Conservation (phyloP, 2,113 vertebrate species). For the Colaptes auratus region DNA sequence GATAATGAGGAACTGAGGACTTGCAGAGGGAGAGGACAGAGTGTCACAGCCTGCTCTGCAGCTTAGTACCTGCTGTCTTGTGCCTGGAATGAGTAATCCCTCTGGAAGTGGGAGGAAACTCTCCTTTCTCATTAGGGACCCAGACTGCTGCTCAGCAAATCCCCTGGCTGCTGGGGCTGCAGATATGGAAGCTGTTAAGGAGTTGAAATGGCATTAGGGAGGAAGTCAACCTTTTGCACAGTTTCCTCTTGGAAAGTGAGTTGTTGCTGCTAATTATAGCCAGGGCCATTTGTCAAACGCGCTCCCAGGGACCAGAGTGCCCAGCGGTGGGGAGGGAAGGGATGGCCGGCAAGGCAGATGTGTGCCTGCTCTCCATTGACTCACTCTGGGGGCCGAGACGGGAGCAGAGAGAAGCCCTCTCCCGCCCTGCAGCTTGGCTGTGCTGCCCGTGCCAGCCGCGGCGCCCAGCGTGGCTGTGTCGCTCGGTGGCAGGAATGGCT, state of each 20-base stretch:
- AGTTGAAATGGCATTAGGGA: slow-evolving; percentile 26
- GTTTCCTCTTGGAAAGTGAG: slow-evolving; percentile 63
- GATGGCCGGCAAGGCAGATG: not conserved
- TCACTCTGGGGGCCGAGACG: not conserved
- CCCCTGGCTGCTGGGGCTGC: not conserved
- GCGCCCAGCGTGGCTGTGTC: fast-evolving
- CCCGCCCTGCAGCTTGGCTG: not conserved
- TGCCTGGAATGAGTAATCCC: not conserved
- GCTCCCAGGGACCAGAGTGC: not conserved
- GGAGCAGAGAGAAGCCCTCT: not conserved
- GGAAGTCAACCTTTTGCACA: slow-evolving; percentile 68
- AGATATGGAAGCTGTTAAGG: not conserved
- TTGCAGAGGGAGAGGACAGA: not conserved
- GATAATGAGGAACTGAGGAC: not conserved
- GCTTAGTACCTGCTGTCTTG: not conserved
- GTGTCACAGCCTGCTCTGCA: not conserved
- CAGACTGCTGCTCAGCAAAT: not conserved
- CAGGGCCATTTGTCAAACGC: not conserved
- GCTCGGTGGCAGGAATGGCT: not conserved
- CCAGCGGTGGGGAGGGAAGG: not conserved
- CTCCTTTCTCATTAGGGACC: not conserved
- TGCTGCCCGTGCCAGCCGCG: fast-evolving
- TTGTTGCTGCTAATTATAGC: slow-evolving; percentile 61
- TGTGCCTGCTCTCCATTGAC: not conserved
- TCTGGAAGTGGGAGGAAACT: not conserved